These are phyloP conservation scores for Lymantria monacha DNA, from an alignment of 2,888 invertebrate species.

Conservation along the genomic window DNA sequence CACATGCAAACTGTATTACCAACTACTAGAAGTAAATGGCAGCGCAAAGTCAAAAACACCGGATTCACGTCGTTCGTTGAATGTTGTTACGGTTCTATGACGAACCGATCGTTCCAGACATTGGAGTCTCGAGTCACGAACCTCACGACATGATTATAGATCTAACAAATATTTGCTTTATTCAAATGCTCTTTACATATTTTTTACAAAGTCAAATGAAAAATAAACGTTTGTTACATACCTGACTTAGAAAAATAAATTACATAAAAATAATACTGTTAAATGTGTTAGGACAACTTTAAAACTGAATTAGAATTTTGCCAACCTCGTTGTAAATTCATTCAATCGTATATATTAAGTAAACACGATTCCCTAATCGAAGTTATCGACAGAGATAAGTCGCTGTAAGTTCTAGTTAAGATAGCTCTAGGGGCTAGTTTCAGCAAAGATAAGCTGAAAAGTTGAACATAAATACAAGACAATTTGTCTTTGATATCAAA, in stretches of 20 bases:
- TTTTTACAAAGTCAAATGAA: background rate
- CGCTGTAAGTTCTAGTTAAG: constrained; percentile 24
- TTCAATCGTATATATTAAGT: background rate
- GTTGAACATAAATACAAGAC: background rate
- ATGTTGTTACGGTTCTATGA: constrained; percentile 51
- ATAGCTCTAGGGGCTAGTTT: constrained; percentile 18
- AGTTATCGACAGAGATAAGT: constrained; percentile 17
- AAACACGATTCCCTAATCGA: constrained; percentile 23
- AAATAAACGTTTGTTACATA: too few species aligned
- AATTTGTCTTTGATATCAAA: background rate
- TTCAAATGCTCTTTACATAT: constrained; percentile 7
- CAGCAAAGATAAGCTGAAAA: background rate
- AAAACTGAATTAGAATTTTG: too few species aligned
- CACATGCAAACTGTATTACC: constrained; percentile 57
- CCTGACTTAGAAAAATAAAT: too few species aligned
- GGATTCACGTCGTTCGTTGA: constrained; percentile 46
- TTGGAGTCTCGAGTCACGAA: constrained; percentile 36
- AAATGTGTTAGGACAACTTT: too few species aligned
- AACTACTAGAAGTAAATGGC: constrained; percentile 54
- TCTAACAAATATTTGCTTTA: constrained; percentile 10
- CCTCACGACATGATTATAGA: constrained; percentile 28
- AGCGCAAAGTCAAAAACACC: constrained; percentile 55
- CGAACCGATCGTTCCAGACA: constrained; percentile 43
- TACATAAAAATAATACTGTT: too few species aligned
- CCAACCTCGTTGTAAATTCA: too few species aligned